Base-by-base conservation (phyloP, 2,113 vertebrate species). In the Ovis canadensis region DNA sequence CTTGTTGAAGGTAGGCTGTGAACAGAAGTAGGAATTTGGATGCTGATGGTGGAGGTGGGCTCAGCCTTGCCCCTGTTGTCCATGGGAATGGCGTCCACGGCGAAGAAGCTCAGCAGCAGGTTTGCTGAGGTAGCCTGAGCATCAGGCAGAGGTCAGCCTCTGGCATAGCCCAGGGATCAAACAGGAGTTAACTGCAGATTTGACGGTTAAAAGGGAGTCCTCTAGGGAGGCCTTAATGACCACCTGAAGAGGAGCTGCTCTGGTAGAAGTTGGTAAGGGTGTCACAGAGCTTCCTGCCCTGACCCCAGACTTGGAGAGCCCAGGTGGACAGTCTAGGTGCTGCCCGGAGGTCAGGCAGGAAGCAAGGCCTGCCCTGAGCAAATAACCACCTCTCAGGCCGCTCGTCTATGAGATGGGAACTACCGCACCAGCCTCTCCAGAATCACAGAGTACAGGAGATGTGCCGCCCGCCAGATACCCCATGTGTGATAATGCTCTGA, bases 211-310 rank as follows among this genome's bases (percentile, higher is more conserved):
- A 12, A 27, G 4, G 50, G 29, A 17, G 12, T n/a, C 33, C 0
- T 0, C 21, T 1, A 3, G 48, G 40, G 60, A 5, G 12, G 12
- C n/a, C 81, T 55, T 25, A 55, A 15, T 83, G 81, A 16, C 50
- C 23, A 9, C 6, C 13, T 54, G 21, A 25, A 23, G 81, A 36
- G 33, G n/a, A 40, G 25, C 55, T 31, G 25, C 21, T 33, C 19
- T 0, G 43, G 0, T 10, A 0, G 19, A n/a, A 29, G 67, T 0
- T 7, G 12, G 82, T 5, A 54, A 40, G 43, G 16, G 33, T 1
- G 5, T 15, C 21, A 4, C 6, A 2, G 21, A 16, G 17, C 36
- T 13, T 1, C 40, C 17, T 12, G 6, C 40, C 71, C 59, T 31
- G 94, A 14, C 71, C 54, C 1, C 14, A 31, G n/a, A 12, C 31